Percentiles rank a stretch among this genome's conserved stretches.
phyloP scores from a whole-genome alignment of 2,797 vertebrate genomes.

The Aphelocoma californica region DNA sequence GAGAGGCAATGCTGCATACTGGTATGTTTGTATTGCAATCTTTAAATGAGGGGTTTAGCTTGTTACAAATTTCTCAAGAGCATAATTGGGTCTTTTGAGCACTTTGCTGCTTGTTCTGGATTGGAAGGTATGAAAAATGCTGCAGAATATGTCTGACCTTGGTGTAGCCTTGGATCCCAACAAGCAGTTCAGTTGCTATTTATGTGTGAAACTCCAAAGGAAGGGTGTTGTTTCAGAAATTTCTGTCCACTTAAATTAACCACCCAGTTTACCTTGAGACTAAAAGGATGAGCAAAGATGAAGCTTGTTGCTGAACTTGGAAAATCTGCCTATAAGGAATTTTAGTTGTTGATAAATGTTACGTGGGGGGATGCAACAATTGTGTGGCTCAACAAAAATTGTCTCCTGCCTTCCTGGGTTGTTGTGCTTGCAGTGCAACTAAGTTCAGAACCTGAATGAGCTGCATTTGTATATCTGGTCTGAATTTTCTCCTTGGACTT shows the following conservation, averaged over 20 bases:
- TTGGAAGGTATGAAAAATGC: not conserved
- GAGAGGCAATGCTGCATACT: not conserved
- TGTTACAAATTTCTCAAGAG: not conserved
- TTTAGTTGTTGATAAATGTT: not conserved
- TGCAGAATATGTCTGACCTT: not conserved
- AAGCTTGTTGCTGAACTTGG: not conserved
- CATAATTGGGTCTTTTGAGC: not conserved
- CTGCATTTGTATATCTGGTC: not conserved
- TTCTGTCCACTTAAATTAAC: not conserved
- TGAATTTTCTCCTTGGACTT: not conserved
- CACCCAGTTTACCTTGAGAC: not conserved
- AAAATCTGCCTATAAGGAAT: not conserved
- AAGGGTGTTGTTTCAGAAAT: not conserved
- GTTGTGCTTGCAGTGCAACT: not conserved
- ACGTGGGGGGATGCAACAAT: accelerated
- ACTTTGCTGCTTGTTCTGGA: not conserved
- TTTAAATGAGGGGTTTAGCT: not conserved
- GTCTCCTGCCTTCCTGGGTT: not conserved
- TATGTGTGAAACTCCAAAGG: not conserved
- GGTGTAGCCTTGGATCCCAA: not conserved
- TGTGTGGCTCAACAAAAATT: not conserved
- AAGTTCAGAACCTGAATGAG: not conserved
- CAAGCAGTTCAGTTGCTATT: not conserved
- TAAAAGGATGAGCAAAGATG: not conserved
- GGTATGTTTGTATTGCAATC: accelerated